Conservation (phyloP, 2,797 vertebrate species). For the Pagetopsis macropterus region DNA sequence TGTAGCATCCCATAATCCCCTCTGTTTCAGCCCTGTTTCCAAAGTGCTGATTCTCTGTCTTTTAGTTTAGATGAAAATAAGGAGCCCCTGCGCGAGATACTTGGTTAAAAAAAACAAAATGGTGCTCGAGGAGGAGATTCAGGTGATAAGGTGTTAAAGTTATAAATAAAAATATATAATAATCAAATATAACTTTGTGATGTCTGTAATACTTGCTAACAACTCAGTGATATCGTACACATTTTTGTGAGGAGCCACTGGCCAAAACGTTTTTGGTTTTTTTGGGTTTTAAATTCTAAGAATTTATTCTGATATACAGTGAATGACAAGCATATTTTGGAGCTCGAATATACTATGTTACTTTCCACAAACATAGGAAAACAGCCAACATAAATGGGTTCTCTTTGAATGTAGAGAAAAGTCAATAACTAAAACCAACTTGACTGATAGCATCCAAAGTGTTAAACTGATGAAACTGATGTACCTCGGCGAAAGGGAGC, state of each 20-base stretch:
- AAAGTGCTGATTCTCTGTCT: no score
- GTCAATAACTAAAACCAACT: slow-evolving; percentile 20
- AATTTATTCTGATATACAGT: not conserved
- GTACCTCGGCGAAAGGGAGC: slow-evolving; percentile 42
- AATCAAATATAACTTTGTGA: no score
- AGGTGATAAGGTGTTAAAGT: no score
- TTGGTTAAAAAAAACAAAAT: no score
- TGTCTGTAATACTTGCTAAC: not conserved
- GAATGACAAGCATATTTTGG: not conserved
- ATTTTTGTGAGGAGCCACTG: not conserved
- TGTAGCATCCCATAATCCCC: no score
- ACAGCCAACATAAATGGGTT: not conserved
- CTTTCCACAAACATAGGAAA: not conserved
- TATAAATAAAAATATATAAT: no score
- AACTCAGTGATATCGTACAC: not conserved
- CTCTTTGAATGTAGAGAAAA: not conserved
- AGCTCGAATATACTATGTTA: not conserved
- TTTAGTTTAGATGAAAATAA: no score
- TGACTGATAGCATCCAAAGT: slow-evolving; percentile 30
- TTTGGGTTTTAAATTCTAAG: no score
- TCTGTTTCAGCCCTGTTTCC: no score
- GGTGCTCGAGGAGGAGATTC: no score
- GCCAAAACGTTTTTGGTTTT: not conserved
- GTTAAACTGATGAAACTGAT: slow-evolving; percentile 55
- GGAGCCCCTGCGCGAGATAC: no score